A percentile compares a stretch with the other conserved stretches of the same genome.
These are phyloP conservation scores for Parapsyche elsis DNA, from an alignment of 1,140 invertebrate genomes.

Conservation along the genomic window DNA sequence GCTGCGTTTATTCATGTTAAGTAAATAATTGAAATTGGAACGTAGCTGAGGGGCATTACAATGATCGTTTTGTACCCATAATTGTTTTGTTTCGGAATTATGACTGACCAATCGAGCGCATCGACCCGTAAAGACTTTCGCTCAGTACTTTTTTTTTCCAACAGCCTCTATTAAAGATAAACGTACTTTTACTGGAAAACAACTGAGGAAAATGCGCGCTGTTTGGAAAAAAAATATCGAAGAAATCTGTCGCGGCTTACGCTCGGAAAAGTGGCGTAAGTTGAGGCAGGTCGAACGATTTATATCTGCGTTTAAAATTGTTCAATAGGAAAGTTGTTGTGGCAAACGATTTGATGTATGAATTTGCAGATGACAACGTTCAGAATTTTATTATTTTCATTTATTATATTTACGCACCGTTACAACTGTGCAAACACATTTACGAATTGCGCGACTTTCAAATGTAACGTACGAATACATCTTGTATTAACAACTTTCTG, in stretches of 20 bases:
- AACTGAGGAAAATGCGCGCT: background rate
- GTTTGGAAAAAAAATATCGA: background rate
- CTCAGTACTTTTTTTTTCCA: background rate
- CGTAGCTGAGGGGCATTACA: slow-evolving; percentile 19
- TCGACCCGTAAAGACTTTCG: slow-evolving; percentile 46
- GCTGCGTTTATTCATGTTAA: background rate
- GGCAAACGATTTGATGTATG: no score
- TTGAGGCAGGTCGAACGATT: background rate
- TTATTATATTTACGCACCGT: no score
- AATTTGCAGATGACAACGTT: no score
- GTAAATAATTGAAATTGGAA: slow-evolving; percentile 2
- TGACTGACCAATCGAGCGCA: slow-evolving; percentile 33
- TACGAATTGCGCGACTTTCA: slow-evolving; percentile 10
- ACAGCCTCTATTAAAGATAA: background rate
- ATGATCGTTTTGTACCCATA: slow-evolving; percentile 18
- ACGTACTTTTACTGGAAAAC: slow-evolving; percentile 27
- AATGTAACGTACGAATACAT: no score
- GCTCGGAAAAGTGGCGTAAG: background rate
- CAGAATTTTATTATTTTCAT: no score
- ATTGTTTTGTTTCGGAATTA: slow-evolving; percentile 32
- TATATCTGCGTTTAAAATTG: background rate
- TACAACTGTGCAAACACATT: background rate
- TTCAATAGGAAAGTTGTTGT: background rate
- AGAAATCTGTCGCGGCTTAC: background rate
- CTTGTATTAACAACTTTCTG: background rate